These are phyloP conservation scores for Thera britannica DNA, from an alignment of 2,888 invertebrate genomes.

Conservation along the genomic window DNA sequence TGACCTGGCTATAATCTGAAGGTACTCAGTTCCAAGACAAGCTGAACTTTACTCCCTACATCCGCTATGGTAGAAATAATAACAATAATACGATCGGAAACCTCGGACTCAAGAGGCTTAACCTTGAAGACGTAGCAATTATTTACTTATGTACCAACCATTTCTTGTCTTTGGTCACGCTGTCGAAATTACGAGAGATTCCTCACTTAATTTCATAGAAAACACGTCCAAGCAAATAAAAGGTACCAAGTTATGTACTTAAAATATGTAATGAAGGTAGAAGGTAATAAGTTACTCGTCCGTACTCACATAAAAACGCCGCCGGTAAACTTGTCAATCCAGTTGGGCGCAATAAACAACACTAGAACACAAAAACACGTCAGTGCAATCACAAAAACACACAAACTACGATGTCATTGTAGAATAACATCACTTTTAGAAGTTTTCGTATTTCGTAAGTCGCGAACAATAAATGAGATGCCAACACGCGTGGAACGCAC, in stretches of 20 bases:
- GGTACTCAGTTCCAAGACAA: constrained; percentile 5
- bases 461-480: constrained; percentile 34
- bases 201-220: constrained; percentile 11
- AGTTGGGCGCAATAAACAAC: constrained; percentile 53
- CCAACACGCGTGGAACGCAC: constrained; percentile 45
- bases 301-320: constrained; percentile 48
- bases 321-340: constrained; percentile 67
- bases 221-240: constrained; percentile 11
- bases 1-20: not conserved
- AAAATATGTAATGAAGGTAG: not conserved
- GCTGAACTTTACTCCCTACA: constrained; percentile 26
- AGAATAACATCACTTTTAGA: constrained; percentile 58
- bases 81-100: constrained; percentile 6
- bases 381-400: constrained; percentile 59
- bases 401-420: constrained; percentile 55
- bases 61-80: constrained; percentile 10
- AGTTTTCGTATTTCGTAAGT: constrained; percentile 58
- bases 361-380: constrained; percentile 48
- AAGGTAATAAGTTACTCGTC: not conserved
- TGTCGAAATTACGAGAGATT: not conserved
- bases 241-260: not conserved
- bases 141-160: not conserved
- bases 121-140: constrained; percentile 28
- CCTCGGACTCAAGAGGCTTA: constrained; percentile 7
- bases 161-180: not conserved